Conservation (phyloP, 2,797 vertebrate species). For the Anomalospiza imberbis region DNA sequence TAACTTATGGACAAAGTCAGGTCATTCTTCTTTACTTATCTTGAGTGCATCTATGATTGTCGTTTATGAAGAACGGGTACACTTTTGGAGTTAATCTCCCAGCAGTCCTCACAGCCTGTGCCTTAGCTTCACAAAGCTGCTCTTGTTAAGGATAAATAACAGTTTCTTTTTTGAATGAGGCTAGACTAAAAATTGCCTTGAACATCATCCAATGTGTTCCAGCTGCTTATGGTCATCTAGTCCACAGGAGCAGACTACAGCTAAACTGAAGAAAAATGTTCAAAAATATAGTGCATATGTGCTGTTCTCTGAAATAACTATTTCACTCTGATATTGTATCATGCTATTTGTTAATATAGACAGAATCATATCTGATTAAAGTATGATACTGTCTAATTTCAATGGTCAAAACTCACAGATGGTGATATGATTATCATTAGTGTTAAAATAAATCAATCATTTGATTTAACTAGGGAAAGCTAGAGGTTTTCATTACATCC, state of each 20-base stretch:
- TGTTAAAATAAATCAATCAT: background rate
- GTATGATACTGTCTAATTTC: background rate
- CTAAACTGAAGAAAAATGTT: background rate
- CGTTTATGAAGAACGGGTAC: fast-evolving
- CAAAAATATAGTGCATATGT: background rate
- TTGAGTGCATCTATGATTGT: background rate
- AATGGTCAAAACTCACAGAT: background rate
- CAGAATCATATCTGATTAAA: background rate
- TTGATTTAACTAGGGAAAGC: background rate
- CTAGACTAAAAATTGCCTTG: background rate
- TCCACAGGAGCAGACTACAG: background rate
- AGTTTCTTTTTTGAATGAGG: background rate
- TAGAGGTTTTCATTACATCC: background rate
- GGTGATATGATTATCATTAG: background rate
- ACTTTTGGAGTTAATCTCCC: background rate
- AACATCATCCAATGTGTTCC: background rate
- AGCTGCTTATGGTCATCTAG: background rate
- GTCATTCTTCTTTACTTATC: background rate
- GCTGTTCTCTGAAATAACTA: background rate
- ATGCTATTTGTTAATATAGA: background rate
- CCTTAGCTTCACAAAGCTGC: background rate
- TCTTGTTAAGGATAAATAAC: background rate
- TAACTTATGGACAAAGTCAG: background rate
- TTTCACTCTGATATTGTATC: background rate
- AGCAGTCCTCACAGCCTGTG: background rate